Conservation (phyloP, 2,888 invertebrate genomes). For the Caenorhabditis angaria region DNA sequence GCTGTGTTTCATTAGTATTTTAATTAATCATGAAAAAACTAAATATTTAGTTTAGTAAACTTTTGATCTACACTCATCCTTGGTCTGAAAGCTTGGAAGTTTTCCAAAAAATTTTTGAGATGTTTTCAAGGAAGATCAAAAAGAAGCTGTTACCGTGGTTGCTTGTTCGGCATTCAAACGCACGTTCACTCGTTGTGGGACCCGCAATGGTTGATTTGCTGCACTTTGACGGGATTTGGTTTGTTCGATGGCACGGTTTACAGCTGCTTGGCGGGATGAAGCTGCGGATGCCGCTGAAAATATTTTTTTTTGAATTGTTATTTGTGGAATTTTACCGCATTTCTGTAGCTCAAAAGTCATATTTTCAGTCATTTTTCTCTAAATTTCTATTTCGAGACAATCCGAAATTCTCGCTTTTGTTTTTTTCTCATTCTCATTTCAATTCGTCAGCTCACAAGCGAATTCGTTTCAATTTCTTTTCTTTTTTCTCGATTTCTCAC, state of each 20-base stretch:
- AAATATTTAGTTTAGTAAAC: too few species aligned
- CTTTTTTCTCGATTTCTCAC: constrained; percentile 9
- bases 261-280: constrained; percentile 50
- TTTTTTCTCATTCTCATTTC: background rate
- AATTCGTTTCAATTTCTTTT: constrained; percentile 1
- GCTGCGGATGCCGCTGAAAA: background rate
- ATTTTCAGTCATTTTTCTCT: too few species aligned
- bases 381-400: too few species aligned
- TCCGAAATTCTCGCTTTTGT: background rate
- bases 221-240: constrained; percentile 50
- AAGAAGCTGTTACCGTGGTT: constrained; percentile 45
- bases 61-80: constrained; percentile 34
- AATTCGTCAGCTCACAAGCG: too few species aligned
- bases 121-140: constrained; percentile 6
- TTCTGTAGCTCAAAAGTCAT: too few species aligned
- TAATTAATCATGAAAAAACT: too few species aligned
- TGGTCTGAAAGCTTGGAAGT: too few species aligned
- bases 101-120: constrained; percentile 19
- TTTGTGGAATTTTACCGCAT: background rate
- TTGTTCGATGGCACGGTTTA: constrained; percentile 57
- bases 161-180: constrained; percentile 49
- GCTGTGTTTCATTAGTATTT: too few species aligned
- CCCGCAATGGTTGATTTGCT: constrained; percentile 38
- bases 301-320: background rate
- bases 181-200: constrained; percentile 47